Conservation (phyloP, 2,888 invertebrate genomes). For the Campaea margaritaria region DNA sequence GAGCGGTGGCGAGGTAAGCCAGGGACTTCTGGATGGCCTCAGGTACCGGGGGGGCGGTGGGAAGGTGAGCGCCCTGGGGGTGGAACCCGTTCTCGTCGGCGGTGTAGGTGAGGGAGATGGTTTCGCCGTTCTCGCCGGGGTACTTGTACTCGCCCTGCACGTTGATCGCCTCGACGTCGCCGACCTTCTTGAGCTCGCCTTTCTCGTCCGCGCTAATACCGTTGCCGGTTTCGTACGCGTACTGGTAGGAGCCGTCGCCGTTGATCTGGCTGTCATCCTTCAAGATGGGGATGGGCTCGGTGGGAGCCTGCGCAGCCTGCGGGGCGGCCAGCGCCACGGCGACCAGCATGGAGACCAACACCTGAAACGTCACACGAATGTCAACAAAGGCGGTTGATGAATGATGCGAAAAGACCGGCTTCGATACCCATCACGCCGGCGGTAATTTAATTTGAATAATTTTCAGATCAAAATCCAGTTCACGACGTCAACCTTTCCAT, state of each 20-base stretch:
- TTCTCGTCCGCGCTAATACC: constrained; percentile 87
- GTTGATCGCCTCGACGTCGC: constrained; percentile 81
- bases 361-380: constrained; percentile 56
- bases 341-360: constrained; percentile 67
- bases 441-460: constrained; percentile 41
- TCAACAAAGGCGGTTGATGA: constrained; percentile 5
- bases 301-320: constrained; percentile 56
- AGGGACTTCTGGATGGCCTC: constrained; percentile 88
- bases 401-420: constrained; percentile 14
- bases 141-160: constrained; percentile 89
- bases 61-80: constrained; percentile 86
- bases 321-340: constrained; percentile 72
- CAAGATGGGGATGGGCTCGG: constrained; percentile 82
- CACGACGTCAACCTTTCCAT: constrained; percentile 21
- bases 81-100: constrained; percentile 91
- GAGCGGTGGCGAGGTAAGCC: constrained; percentile 87
- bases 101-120: constrained; percentile 87
- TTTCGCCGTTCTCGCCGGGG: constrained; percentile 86
- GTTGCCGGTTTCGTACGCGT: constrained; percentile 87
- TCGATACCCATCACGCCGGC: background rate
- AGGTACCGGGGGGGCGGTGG: constrained; percentile 89
- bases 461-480: constrained; percentile 37
- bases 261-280: constrained; percentile 85
- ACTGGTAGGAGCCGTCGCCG: constrained; percentile 87
- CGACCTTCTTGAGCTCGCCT: constrained; percentile 85